A percentile compares a stretch with the other conserved stretches of the same genome.
Evolutionary conservation across 2,797 vertebrate genomes (phyloP).

Genomic region (Sus cebifrons): DNA sequence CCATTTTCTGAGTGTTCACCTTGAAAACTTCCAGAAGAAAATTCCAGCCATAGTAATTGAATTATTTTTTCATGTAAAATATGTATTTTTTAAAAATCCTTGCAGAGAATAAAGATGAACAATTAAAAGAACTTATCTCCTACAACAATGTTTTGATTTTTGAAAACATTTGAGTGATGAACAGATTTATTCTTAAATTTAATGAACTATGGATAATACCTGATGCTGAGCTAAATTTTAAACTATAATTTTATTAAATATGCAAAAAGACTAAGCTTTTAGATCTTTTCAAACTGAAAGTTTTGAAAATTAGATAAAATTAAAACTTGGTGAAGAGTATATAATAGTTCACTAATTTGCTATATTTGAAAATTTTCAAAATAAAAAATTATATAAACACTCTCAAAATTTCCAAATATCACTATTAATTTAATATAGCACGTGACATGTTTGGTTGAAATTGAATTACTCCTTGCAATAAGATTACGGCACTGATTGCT

Average conservation of each 20-base stretch:
- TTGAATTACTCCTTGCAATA: not conserved
- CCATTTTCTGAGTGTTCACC: not conserved
- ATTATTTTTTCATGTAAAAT: not conserved
- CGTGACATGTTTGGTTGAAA: not conserved
- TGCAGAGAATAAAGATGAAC: not conserved
- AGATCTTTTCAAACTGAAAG: not conserved
- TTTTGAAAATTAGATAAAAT: conserved; percentile 14
- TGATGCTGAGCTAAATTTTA: not conserved
- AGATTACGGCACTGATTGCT: not conserved
- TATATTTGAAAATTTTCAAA: conserved; percentile 16
- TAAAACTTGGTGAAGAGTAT: not conserved
- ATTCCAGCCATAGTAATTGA: not conserved
- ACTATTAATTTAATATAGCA: not conserved
- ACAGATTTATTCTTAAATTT: not conserved
- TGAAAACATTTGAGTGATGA: not conserved
- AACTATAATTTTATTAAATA: not conserved
- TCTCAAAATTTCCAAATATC: not conserved
- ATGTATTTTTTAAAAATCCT: not conserved
- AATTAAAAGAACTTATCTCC: not conserved
- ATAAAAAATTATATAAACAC: not conserved
- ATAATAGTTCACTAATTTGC: not conserved
- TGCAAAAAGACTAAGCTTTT: not conserved
- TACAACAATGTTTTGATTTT: not conserved
- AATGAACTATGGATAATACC: not conserved
- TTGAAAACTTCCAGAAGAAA: not conserved